phyloP scores from a whole-genome alignment of 2,888 invertebrate species.

The Urechis unicinctus region DNA sequence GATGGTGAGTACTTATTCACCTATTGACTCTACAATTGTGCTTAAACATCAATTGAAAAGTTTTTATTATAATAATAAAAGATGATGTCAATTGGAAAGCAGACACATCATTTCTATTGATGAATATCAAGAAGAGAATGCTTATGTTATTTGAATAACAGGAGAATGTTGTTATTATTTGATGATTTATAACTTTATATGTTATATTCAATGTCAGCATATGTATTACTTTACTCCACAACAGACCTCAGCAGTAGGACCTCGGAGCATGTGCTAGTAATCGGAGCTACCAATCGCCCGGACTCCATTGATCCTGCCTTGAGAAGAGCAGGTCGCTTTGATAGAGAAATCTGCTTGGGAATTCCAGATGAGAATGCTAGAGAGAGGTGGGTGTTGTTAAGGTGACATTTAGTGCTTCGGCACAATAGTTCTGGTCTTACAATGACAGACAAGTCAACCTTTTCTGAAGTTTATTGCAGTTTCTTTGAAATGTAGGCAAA shows the following conservation, averaged over 20 bases:
- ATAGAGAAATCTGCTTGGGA: slow-evolving; percentile 86
- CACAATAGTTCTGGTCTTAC: not conserved
- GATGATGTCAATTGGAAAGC: slow-evolving; percentile 18
- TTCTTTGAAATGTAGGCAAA: too few species aligned
- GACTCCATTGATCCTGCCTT: slow-evolving; percentile 89
- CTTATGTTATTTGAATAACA: too few species aligned
- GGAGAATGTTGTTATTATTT: too few species aligned
- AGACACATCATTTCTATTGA: not conserved
- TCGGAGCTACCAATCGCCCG: slow-evolving; percentile 93
- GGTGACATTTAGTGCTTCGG: not conserved
- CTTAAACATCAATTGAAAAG: too few species aligned
- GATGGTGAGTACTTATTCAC: too few species aligned
- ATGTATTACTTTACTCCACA: too few species aligned
- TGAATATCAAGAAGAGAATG: too few species aligned
- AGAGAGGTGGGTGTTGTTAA: slow-evolving; percentile 36
- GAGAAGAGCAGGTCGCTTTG: slow-evolving; percentile 85
- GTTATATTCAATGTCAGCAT: too few species aligned
- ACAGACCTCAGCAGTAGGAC: not conserved
- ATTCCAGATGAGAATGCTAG: slow-evolving; percentile 84
- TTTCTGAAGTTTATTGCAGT: not conserved
- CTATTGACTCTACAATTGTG: too few species aligned
- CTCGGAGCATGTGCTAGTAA: slow-evolving; percentile 61
- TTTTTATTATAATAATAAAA: too few species aligned
- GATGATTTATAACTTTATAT: too few species aligned
- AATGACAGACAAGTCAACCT: not conserved